Base-by-base conservation (phyloP, 2,113 vertebrate genomes). In the Acinonyx jubatus region DNA sequence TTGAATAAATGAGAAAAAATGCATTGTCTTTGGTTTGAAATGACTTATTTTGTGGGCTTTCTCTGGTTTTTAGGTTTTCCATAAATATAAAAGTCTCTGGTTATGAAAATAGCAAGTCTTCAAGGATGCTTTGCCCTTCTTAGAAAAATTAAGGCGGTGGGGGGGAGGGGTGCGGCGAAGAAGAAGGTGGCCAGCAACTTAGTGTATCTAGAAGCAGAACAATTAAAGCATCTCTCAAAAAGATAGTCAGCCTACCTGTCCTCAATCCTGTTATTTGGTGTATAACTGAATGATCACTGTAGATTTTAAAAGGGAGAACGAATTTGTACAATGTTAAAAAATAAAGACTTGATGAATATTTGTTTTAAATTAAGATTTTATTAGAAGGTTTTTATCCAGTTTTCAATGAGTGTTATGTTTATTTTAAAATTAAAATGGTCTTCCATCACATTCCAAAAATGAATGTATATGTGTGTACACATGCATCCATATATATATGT, bases 1-100 rank as follows among this genome's bases (percentile, higher is more conserved):
- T 99, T 99, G 99, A 99, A 99, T 99, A 99, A 99, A 99, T 99
- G 98, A 99, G 96, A 98, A 98, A 98, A 99, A 99, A 98, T 98
- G 98, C 97, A 99, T 98, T 98, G 97, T 98, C 98, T 98, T 97
- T 98, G 97, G 94, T 91, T 98, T 98, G 95, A 98, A 98, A 98
- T 98, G 98, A 98, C 97, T 98, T 98, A 96, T 97, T 98, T 61
- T 97, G 91, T 96, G 90, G 92, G 10, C 12, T 97, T 94, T 93
- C 50, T 0, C 0, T 98, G 86, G 2, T 1, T 66, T 81, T 96
- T 94, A 61, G 41, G 19, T 92, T 97, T 96, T 93, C 41, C 0
- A 41, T 94, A 41, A 82, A 52, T 55, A 55, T 87, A 45, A 0
- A 98, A 82, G 33, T 82, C 73, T 82, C 50, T 93, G 61, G 63